Conservation (phyloP, 2,888 invertebrate genomes). For the Nipponacmea schrenckii region DNA sequence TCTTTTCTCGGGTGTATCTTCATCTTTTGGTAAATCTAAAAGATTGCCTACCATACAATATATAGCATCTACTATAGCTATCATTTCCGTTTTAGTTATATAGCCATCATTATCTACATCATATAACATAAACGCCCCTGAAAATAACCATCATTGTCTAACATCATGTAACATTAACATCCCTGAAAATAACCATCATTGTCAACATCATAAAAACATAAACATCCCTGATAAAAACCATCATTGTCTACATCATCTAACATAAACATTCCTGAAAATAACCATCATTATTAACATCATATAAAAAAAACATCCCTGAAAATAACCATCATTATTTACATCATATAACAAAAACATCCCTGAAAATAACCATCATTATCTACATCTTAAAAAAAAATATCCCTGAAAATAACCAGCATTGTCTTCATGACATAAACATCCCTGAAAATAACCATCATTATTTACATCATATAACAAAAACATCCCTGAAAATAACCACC, state of each 20-base stretch:
- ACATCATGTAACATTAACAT: slow-evolving; percentile 12
- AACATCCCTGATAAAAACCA: slow-evolving; percentile 31
- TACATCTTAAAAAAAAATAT: too few relatives aligned
- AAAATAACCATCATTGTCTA: slow-evolving; percentile 19
- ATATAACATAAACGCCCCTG: slow-evolving; percentile 71
- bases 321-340: too few relatives aligned
- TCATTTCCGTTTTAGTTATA: slow-evolving; percentile 69
- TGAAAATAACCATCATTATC: too few relatives aligned
- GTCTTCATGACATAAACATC: too few relatives aligned
- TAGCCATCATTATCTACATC: slow-evolving; percentile 70
- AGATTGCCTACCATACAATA: slow-evolving; percentile 70
- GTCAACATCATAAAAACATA: background rate
- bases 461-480: too few relatives aligned
- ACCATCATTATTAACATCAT: background rate
- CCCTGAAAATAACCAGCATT: too few relatives aligned
- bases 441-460: too few relatives aligned
- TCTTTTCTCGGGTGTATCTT: slow-evolving; percentile 70
- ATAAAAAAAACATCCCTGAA: too few relatives aligned
- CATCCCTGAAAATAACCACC: too few relatives aligned
- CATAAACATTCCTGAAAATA: slow-evolving; percentile 69
- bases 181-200: background rate
- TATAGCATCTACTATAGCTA: slow-evolving; percentile 69
- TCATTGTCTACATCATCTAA: slow-evolving; percentile 71
- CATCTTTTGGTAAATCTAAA: slow-evolving; percentile 69
- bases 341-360: too few relatives aligned